Evolutionary conservation across 2,113 vertebrate species (phyloP).

Genomic region (Takifugu bimaculatus): DNA sequence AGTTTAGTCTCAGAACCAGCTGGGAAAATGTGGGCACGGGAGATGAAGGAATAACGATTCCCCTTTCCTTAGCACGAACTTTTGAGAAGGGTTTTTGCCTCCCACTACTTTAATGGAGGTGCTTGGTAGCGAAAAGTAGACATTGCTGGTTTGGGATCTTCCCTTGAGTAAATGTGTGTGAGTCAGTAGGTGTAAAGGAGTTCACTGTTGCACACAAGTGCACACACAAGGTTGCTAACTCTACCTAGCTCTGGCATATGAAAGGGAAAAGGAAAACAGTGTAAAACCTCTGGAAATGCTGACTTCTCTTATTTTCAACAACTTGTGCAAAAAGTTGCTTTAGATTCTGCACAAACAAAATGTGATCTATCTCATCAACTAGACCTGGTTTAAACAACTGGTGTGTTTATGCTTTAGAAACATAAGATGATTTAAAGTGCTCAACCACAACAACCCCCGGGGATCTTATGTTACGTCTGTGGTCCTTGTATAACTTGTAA

Average conservation of each 20-base stretch:
- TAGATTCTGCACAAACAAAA: too few relatives aligned
- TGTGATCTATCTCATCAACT: too few relatives aligned
- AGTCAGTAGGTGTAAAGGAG: constrained; percentile 56
- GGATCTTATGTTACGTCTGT: too few relatives aligned
- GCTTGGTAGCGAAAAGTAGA: constrained; percentile 31
- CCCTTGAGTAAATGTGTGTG: constrained; percentile 51
- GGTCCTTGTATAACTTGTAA: too few relatives aligned
- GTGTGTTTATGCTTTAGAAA: too few relatives aligned
- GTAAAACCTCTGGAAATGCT: too few relatives aligned
- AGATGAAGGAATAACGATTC: constrained; percentile 56
- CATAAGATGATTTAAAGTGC: too few relatives aligned
- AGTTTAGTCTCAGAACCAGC: constrained; percentile 58
- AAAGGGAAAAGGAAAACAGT: constrained; percentile 33
- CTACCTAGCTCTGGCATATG: constrained; percentile 25
- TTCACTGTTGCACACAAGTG: constrained; percentile 29
- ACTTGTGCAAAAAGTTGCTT: too few relatives aligned
- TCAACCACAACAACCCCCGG: too few relatives aligned
- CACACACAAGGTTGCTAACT: constrained; percentile 23
- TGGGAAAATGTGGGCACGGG: constrained; percentile 50
- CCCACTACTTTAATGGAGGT: constrained; percentile 43
- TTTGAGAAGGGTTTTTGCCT: constrained; percentile 43
- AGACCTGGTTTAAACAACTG: too few relatives aligned
- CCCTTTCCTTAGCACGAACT: constrained; percentile 43
- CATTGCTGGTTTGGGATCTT: constrained; percentile 41
- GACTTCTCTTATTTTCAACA: too few relatives aligned